These are phyloP conservation scores for Leptinotarsa undecemlineata DNA, from an alignment of 1,140 invertebrate species.

Conservation along the genomic window DNA sequence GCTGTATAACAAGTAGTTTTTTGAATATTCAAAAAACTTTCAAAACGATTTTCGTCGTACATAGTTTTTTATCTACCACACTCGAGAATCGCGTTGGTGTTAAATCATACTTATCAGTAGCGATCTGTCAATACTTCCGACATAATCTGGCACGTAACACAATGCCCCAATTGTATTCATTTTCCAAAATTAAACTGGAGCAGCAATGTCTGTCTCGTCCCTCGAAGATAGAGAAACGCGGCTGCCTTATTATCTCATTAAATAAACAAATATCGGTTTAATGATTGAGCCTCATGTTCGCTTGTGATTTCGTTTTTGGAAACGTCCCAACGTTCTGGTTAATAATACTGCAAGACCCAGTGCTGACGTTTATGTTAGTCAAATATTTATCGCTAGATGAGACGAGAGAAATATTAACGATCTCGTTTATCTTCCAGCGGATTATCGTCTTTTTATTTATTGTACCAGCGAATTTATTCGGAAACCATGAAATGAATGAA, in stretches of 20 bases:
- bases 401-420: background rate
- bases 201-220: background rate
- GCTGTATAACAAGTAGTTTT: too few relatives aligned
- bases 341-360: background rate
- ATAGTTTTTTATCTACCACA: too few relatives aligned
- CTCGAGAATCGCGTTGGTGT: background rate
- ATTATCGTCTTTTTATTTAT: too few relatives aligned
- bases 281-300: background rate
- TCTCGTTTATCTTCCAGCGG: background rate
- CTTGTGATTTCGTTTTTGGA: background rate
- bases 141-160: background rate
- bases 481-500: too few relatives aligned
- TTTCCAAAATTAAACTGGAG: constrained; percentile 3
- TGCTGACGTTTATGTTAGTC: background rate
- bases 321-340: background rate
- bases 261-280: constrained; percentile 8
- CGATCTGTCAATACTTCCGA: background rate
- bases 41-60: too few relatives aligned
- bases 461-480: too few relatives aligned
- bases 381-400: background rate
- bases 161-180: background rate
- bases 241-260: constrained; percentile 3
- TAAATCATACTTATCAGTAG: background rate
- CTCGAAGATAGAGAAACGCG: background rate
- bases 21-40: too few relatives aligned